Evolutionary conservation across 2,888 invertebrate genomes (phyloP).

Genomic region (Glyphotaelius pellucidus): DNA sequence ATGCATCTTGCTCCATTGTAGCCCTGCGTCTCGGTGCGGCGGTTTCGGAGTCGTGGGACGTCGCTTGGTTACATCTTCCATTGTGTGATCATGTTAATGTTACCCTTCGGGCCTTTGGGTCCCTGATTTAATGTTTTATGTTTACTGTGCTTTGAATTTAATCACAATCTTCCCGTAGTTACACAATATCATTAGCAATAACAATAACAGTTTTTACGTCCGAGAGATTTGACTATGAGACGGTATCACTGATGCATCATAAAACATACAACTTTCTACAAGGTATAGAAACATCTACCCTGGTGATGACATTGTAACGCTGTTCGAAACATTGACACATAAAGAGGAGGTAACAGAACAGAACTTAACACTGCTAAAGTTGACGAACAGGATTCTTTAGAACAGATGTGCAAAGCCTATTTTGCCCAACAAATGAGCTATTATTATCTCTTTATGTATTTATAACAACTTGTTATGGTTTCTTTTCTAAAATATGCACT

Average conservation of each 20-base stretch:
- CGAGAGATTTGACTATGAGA: background rate
- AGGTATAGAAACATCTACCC: background rate
- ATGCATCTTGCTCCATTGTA: constrained; percentile 39
- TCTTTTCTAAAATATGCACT: background rate
- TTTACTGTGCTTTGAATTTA: background rate
- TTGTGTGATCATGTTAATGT: constrained; percentile 51
- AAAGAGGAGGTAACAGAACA: background rate
- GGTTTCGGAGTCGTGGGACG: constrained; percentile 19
- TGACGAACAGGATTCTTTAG: background rate
- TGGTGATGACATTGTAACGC: background rate
- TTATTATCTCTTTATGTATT: background rate
- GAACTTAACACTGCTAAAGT: background rate
- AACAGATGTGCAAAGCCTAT: background rate
- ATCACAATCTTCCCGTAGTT: background rate
- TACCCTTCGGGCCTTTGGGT: background rate
- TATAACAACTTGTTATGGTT: background rate
- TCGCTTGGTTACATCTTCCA: constrained; percentile 55
- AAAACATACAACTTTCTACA: too few relatives aligned
- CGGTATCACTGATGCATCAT: background rate
- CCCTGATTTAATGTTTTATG: background rate
- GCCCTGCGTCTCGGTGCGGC: background rate
- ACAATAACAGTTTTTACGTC: background rate
- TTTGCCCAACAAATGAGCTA: background rate
- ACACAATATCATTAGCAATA: background rate
- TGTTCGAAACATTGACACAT: background rate